Percentiles rank a stretch among this genome's conserved stretches.
Conservation (phyloP, 2,888 invertebrate species). For the Athrips mouffetella region DNA sequence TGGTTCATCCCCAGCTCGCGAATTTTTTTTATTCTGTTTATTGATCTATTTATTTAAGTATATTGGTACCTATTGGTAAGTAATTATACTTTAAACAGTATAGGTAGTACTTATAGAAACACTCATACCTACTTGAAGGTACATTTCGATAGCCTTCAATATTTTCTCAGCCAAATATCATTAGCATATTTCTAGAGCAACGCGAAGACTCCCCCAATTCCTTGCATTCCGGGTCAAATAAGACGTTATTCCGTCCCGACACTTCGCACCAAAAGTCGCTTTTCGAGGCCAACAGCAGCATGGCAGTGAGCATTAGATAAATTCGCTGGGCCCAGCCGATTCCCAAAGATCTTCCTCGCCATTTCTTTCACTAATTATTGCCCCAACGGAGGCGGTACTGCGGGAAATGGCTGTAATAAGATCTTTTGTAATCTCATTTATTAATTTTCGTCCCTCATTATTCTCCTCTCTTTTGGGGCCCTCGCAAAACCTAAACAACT, state of each 20-base stretch:
- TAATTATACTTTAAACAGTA: no score
- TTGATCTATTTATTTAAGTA: no score
- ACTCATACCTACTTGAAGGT: no score
- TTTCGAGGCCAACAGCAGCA: constrained; percentile 22
- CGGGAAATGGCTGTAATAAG: constrained; percentile 62
- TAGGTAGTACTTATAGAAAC: no score
- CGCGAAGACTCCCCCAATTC: constrained; percentile 1
- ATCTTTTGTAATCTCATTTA: constrained; percentile 65
- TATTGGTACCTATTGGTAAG: no score
- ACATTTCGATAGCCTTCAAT: no score
- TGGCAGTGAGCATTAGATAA: constrained; percentile 31
- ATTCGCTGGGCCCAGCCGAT: constrained; percentile 28
- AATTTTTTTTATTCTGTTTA: no score
- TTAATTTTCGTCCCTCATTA: constrained; percentile 52
- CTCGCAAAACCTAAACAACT: constrained; percentile 49
- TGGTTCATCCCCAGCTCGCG: no score
- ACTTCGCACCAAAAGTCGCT: constrained; percentile 18
- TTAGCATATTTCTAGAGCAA: not conserved
- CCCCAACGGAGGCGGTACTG: constrained; percentile 46
- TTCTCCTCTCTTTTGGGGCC: constrained; percentile 39
- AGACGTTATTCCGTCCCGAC: constrained; percentile 4
- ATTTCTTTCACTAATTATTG: constrained; percentile 62
- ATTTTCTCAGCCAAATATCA: no score
- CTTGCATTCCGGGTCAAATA: constrained; percentile 4
- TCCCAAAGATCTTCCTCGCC: constrained; percentile 33